phyloP scores from a whole-genome alignment of 2,888 invertebrate species.

The Emesis furor region DNA sequence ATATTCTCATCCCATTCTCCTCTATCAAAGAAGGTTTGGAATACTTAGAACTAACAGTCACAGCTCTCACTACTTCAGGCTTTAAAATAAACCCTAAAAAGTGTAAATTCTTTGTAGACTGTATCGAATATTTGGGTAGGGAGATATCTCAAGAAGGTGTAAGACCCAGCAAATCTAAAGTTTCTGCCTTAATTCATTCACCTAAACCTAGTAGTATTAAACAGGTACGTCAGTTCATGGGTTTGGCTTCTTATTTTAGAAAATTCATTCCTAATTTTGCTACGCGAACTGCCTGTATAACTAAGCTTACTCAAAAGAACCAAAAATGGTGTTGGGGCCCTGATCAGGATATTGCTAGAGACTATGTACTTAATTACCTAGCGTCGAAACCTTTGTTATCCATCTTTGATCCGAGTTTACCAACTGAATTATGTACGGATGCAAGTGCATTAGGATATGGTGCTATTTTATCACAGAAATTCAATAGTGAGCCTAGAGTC shows the following conservation, averaged over 20 bases:
- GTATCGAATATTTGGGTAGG: neutral
- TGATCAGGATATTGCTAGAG: too few species aligned
- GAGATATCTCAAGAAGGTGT: neutral
- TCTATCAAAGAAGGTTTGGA: neutral
- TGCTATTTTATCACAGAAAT: too few species aligned
- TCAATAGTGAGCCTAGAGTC: too few species aligned
- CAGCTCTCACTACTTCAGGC: neutral
- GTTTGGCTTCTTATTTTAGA: neutral
- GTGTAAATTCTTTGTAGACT: conserved; percentile 6
- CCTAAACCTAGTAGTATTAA: neutral
- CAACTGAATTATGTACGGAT: too few species aligned
- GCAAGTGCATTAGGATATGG: too few species aligned
- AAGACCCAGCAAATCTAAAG: neutral
- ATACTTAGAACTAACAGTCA: neutral
- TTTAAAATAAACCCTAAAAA: neutral
- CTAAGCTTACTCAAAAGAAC: too few species aligned
- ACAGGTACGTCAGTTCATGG: neutral
- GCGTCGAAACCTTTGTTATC: too few species aligned
- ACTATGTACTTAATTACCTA: too few species aligned
- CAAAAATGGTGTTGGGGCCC: too few species aligned
- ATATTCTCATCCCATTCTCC: neutral
- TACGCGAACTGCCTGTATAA: too few species aligned
- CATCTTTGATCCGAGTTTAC: too few species aligned
- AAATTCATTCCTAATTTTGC: neutral
- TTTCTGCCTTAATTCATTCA: neutral